Evolutionary conservation across 2,113 vertebrate genomes (phyloP).

Genomic region (Brienomyrus brachyistius): DNA sequence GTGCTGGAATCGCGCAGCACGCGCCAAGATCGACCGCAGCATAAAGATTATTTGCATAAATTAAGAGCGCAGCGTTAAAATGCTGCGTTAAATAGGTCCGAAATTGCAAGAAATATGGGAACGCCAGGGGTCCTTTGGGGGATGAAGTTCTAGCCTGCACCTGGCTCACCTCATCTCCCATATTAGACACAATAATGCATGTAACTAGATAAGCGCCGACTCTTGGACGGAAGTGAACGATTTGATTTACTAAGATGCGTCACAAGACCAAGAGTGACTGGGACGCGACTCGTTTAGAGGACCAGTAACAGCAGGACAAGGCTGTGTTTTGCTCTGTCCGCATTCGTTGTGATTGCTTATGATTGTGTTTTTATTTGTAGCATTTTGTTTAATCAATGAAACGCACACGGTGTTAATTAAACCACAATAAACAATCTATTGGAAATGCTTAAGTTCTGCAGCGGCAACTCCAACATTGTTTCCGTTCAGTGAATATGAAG

Average conservation of each 20-base stretch:
- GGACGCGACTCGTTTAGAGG: neutral
- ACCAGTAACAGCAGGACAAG: neutral
- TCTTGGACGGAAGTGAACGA: slow-evolving; percentile 20
- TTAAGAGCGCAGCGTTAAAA: slow-evolving; percentile 11
- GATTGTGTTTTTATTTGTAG: neutral
- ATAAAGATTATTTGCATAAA: slow-evolving; percentile 17
- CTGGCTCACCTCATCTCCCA: neutral
- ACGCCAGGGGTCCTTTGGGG: slow-evolving; percentile 9
- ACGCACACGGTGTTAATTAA: neutral
- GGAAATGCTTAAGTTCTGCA: neutral
- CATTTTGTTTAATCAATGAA: neutral
- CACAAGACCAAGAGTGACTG: neutral
- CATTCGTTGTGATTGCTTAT: neutral
- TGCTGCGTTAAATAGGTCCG: neutral
- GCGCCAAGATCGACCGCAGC: neutral
- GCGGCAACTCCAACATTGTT: neutral
- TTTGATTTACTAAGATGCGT: slow-evolving; percentile 20
- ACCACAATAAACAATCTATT: neutral
- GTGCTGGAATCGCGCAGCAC: too few relatives aligned
- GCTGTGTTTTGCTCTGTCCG: neutral
- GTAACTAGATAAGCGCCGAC: slow-evolving; percentile 20
- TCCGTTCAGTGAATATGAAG: neutral
- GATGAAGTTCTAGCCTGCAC: slow-evolving; percentile 3
- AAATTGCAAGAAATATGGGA: neutral
- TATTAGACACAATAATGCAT: slow-evolving; percentile 15